phyloP scores from a whole-genome alignment of 2,888 invertebrate species.

The Dinocampus coccinellae region DNA sequence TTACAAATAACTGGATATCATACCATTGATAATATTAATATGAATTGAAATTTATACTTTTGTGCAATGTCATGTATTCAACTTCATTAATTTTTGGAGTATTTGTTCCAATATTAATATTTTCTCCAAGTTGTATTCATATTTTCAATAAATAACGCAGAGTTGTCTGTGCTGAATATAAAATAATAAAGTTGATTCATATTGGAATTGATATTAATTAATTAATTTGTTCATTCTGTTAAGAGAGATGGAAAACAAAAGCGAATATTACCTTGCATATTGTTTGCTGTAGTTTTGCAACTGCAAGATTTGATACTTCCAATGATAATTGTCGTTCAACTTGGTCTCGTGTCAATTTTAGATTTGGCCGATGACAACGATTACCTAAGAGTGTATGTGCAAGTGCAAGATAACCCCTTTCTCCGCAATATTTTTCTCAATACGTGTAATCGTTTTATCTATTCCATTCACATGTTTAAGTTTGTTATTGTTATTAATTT shows the following conservation, averaged over 20 bases:
- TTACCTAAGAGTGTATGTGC: slow-evolving; percentile 88
- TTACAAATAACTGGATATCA: too few relatives aligned
- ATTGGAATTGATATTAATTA: too few relatives aligned
- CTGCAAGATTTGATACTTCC: slow-evolving; percentile 80
- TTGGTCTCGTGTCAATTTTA: slow-evolving; percentile 86
- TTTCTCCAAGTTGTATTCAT: too few relatives aligned
- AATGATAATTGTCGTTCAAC: slow-evolving; percentile 81
- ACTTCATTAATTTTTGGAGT: slow-evolving; percentile 94
- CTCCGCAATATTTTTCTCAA: slow-evolving; percentile 85
- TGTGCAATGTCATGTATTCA: too few relatives aligned
- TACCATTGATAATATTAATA: too few relatives aligned
- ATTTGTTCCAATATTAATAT: too few relatives aligned
- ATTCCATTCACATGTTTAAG: slow-evolving; percentile 80
- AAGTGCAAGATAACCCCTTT: slow-evolving; percentile 85
- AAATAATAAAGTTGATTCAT: too few relatives aligned
- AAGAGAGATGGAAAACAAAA: too few relatives aligned
- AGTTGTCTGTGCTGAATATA: too few relatives aligned
- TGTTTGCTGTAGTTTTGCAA: slow-evolving; percentile 78
- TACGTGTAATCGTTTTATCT: slow-evolving; percentile 80
- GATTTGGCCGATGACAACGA: slow-evolving; percentile 82
- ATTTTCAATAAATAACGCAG: too few relatives aligned
- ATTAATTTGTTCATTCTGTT: too few relatives aligned
- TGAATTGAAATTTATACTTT: too few relatives aligned
- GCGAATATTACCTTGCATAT: slow-evolving; percentile 76
- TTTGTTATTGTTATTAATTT: background rate